These are phyloP conservation scores for Brachyhypopomus occidentalis DNA, from an alignment of 2,113 vertebrate genomes.

Conservation along the genomic window DNA sequence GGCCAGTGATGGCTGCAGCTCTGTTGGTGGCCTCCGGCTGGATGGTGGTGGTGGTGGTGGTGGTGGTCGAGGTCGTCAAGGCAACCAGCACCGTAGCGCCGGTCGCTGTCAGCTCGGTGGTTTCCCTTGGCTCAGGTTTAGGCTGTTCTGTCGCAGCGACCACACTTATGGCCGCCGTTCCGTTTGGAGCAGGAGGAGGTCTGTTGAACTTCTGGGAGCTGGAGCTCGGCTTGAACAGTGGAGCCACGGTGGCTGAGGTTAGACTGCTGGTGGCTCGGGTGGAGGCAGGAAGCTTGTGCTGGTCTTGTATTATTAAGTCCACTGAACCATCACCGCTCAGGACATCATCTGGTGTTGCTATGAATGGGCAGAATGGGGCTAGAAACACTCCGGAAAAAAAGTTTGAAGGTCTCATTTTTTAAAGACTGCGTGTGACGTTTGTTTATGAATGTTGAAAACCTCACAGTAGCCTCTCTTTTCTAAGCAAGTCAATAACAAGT, in stretches of 20 bases:
- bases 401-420: neutral
- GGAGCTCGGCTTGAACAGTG: neutral
- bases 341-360: constrained; percentile 70
- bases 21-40: constrained; percentile 27
- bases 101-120: neutral
- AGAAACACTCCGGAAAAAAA: neutral
- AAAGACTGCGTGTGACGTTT: no score
- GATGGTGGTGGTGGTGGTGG: constrained; percentile 36
- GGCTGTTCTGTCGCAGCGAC: neutral
- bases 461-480: no score
- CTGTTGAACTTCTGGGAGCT: neutral
- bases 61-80: constrained; percentile 1
- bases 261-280: neutral
- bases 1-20: constrained; percentile 9
- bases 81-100: constrained; percentile 8
- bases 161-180: constrained; percentile 10
- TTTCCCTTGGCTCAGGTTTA: constrained; percentile 4
- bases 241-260: constrained; percentile 12
- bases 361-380: neutral
- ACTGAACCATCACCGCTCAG: constrained; percentile 79
- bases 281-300: constrained; percentile 61
- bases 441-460: no score
- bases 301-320: constrained; percentile 82
- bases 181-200: neutral
- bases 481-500: no score